phyloP scores from a whole-genome alignment of 2,888 invertebrate species.

The Pseudococcus longispinus region DNA sequence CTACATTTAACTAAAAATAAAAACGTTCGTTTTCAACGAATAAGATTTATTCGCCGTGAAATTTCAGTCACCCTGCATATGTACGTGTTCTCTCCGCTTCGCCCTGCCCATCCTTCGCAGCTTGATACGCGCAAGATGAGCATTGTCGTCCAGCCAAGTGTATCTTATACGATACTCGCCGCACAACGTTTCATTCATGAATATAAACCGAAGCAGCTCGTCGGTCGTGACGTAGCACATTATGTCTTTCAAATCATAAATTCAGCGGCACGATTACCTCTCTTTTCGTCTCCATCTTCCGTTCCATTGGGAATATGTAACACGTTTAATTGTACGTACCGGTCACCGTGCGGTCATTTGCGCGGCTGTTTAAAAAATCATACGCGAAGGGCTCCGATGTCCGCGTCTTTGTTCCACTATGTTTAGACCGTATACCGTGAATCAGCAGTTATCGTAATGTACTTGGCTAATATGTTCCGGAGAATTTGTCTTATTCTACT shows the following conservation, averaged over 20 bases:
- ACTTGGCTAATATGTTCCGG: constrained; percentile 19
- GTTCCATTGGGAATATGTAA: constrained; percentile 21
- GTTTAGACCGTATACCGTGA: constrained; percentile 17
- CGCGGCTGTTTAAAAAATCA: constrained; percentile 15
- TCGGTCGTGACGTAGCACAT: constrained; percentile 4
- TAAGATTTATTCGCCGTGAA: not conserved
- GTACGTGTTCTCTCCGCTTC: not conserved
- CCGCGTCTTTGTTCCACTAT: not conserved
- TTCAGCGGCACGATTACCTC: not conserved
- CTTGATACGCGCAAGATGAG: not conserved
- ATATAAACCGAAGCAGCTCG: not conserved
- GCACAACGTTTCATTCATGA: not conserved
- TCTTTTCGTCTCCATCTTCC: not conserved
- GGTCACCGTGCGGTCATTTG: constrained; percentile 13
- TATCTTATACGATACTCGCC: not conserved
- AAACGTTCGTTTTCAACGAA: not conserved
- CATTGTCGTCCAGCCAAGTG: not conserved
- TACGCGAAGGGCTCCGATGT: not conserved
- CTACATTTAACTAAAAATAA: constrained; percentile 1
- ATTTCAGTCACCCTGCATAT: not conserved
- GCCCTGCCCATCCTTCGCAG: not conserved
- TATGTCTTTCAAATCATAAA: constrained; percentile 1
- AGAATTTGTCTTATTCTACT: not conserved
- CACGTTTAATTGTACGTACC: constrained; percentile 23
- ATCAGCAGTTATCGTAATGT: constrained; percentile 1